Base-by-base conservation (phyloP, 1,140 invertebrate species). In the Odontomachus brunneus region DNA sequence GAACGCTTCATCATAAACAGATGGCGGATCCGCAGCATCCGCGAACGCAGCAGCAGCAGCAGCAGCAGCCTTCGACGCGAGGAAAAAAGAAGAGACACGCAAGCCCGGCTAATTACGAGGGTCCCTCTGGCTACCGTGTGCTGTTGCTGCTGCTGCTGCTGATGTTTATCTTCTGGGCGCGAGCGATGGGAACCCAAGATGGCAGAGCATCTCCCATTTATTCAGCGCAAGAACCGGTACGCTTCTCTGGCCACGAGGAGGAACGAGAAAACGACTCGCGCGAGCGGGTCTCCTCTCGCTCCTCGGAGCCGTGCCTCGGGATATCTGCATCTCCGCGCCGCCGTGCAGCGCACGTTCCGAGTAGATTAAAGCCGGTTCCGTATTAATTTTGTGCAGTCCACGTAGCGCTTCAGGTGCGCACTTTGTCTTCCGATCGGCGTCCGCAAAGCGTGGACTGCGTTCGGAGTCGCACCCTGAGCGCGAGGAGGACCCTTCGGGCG, bases 81-180 rank as follows among this genome's bases (percentile, higher is more conserved):
- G 85, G 89, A 87, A 91, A 89, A 91, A 90, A 91, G 84, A 89
- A 81, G 84, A 88, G 84, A 87, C 67, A 75, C 51, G 84, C 88
- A 65, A 85, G 73, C 67, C 57, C 76, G 90, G 90, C 90, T 93
- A 93, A 93, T 93, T 93, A 93, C 92, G 88, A 83, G 87, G 86
- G 83, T 86, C 83, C 71, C 87, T 89, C 87, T 84, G 90, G 91
- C 91, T 93, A 91, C 90, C 88, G 90, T 89, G 88, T 67, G 85
- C 73, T 49, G 82, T 74, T 87, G 63, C 44, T 73, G 82, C 74
- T 74, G 63, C 87, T 76, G 83, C 87, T 84, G 82, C 86, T 81
- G 92, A 93, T 93, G 89, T 92, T 92, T 93, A 93, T 93, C 92
- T 93, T 91, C 81, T 84, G 78, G 38, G 87, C 72, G 89, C 88